Percentiles rank a stretch among this genome's conserved stretches.
phyloP scores from a whole-genome alignment of 2,888 invertebrate genomes.

The Oxycera nigricornis region DNA sequence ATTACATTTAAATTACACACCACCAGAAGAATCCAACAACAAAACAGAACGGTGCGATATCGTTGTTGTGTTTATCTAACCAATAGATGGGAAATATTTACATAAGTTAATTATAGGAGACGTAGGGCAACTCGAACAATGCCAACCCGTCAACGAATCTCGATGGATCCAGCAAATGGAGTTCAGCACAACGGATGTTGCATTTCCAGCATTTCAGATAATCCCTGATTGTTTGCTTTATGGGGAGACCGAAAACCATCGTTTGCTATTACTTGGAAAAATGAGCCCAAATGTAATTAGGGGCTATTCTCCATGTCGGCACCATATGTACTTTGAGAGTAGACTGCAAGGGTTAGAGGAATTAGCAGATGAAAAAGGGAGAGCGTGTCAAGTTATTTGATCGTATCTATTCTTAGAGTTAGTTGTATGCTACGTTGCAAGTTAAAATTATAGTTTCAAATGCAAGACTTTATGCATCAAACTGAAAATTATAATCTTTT shows the following conservation, averaged over 20 bases:
- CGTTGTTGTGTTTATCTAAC: constrained; percentile 43
- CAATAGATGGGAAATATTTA: constrained; percentile 47
- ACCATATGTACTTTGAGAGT: constrained; percentile 31
- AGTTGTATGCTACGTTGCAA: too few relatives aligned
- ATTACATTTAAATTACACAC: constrained; percentile 46
- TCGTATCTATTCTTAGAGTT: too few relatives aligned
- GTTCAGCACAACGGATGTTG: neutral
- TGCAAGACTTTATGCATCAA: too few relatives aligned
- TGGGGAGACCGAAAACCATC: constrained; percentile 9
- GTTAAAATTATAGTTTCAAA: too few relatives aligned
- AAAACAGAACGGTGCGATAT: constrained; percentile 24
- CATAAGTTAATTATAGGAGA: constrained; percentile 47
- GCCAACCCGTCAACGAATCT: neutral
- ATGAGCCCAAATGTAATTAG: constrained; percentile 28
- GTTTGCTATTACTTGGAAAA: constrained; percentile 35
- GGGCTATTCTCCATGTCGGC: constrained; percentile 11
- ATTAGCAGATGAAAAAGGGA: too few relatives aligned
- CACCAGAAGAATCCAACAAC: constrained; percentile 15
- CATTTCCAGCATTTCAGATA: constrained; percentile 17
- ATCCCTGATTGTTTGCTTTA: constrained; percentile 16
- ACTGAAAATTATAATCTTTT: too few relatives aligned
- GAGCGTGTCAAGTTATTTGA: too few relatives aligned
- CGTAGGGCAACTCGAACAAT: constrained; percentile 9
- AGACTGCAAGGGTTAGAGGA: too few relatives aligned
- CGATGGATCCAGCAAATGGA: neutral